Evolutionary conservation across 2,113 vertebrate species (phyloP), one percentile per base, ranked within the genome.

Genomic region (Dicentrarchus labrax): DNA sequence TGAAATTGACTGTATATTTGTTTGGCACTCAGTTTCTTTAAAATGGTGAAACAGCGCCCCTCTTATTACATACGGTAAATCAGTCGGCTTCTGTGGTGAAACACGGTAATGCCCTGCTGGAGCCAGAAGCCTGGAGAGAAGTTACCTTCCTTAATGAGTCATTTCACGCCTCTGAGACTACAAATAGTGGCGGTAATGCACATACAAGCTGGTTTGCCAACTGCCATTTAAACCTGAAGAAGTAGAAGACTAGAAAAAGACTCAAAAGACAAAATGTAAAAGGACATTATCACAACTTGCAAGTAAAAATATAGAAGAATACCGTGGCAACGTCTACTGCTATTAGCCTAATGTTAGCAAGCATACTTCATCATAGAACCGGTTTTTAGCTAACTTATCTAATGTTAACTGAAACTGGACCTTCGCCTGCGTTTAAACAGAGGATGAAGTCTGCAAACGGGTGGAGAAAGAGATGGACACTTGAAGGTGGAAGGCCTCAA

Each of bases 211-310:
- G 30, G 30, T 30, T 30, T 30, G 30, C 30, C 30, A 30, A 30
- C 30, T 3, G 30, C 30, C 30, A 30, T 30, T 30, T 30, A 30
- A 30, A 30, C 30, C 30, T 30, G 30, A 30, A 30, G 30, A 30
- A 30, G 30, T 2, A 30, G 30, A 30, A 30, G 30, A 30, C 30
- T 30, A 30, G 30, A 1, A 30, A 30, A 30, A 2, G 30, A 30
- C 30, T 30, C 30, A 30, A 30, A 30, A 30, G 30, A 30, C 30
- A 39, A n/a, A 11, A 39, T n/a, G 17, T 39, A 8, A 10, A 60
- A 8, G 3, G 0, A 30, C 47, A 5, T 30, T 30, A 2, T 60
- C 1, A 2, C 6, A 0, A 3, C 41, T 17, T 43, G 13, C 0
- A 1, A 11, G 2, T 17, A 7, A 56, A 24, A 36, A 54, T 16